Evolutionary conservation across 2,113 vertebrate species (phyloP), one percentile per base, ranked within the genome.

Genomic region (Leptobrachium ailaonicum): DNA sequence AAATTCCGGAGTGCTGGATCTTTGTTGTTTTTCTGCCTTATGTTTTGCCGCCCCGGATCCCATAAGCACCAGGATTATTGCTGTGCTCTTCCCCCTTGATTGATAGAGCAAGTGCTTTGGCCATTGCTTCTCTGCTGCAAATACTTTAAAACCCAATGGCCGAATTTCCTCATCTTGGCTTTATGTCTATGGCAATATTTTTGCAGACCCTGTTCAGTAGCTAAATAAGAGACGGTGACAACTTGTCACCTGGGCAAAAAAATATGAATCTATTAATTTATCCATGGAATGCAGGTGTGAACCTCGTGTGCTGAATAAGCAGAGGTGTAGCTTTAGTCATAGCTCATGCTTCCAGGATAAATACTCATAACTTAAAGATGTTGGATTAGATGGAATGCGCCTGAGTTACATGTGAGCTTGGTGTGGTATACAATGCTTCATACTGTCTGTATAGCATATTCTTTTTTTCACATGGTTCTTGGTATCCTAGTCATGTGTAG

Each of bases 281-380:
- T 50, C 74, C 12, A 4, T 10, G 13, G 3, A 8, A 63, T 53
- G 50, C 64, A 58, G 75, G 75, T 76, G 64, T 68, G 64, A 76
- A 76, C 53, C n/a, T 76, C 40, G 41, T 54, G 45, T 76, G 64
- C 64, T 76, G 50, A 64, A 47, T 76, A 76, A 76, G 75, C 75
- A 76, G 44, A 76, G 66, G 41, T 62, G 42, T 71, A 41, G 60
- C 4, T 40, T 70, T 56, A 41, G 50, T n/a, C 5, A 20, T n/a
- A 63, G 20, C 4, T 32, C n/a, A 32, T 44, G 8, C 6, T 63
- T 69, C 50, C n/a, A 11, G 47, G 68, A 14, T 58, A 44, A 69
- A 58, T 41, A 56, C 44, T 68, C 41, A 58, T 41, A 0, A 32
- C 3, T 6, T 40, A n/a, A 41, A 53, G 40, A 64, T 20, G n/a